These are phyloP conservation scores for Rhagoletis zephyria DNA, from an alignment of 1,140 invertebrate species.

Conservation along the genomic window DNA sequence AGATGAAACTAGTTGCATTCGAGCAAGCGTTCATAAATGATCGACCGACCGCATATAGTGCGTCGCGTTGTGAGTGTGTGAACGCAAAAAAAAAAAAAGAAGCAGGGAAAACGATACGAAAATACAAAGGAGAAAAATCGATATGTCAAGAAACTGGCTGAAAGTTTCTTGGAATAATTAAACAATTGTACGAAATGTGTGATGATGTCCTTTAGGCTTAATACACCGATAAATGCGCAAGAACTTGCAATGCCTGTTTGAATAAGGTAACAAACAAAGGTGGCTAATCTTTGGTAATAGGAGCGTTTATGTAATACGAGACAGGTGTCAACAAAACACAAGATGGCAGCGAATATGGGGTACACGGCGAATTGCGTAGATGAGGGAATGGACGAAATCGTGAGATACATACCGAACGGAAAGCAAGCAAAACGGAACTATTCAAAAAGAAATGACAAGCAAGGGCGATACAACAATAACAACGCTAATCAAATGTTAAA, in stretches of 20 bases:
- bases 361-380: conserved; percentile 30
- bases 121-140: background rate
- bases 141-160: conserved; percentile 1
- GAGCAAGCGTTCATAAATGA: conserved; percentile 57
- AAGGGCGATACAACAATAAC: background rate
- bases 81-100: conserved; percentile 60
- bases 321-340: conserved; percentile 12
- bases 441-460: conserved; percentile 32
- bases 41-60: conserved; percentile 62
- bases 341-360: conserved; percentile 44
- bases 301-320: conserved; percentile 27
- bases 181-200: background rate
- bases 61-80: conserved; percentile 56
- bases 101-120: conserved; percentile 23
- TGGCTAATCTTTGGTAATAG: background rate
- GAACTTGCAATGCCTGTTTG: background rate
- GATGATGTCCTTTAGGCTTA: background rate
- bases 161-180: background rate
- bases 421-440: background rate
- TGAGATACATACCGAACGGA: conserved; percentile 6
- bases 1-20: conserved; percentile 58
- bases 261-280: background rate
- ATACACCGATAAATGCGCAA: background rate
- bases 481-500: background rate
- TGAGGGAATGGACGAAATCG: conserved; percentile 1